A percentile compares a stretch with the other conserved stretches of the same genome.
These are phyloP conservation scores for Apodemia hepburni DNA, from an alignment of 2,888 invertebrate genomes.

Conservation along the genomic window DNA sequence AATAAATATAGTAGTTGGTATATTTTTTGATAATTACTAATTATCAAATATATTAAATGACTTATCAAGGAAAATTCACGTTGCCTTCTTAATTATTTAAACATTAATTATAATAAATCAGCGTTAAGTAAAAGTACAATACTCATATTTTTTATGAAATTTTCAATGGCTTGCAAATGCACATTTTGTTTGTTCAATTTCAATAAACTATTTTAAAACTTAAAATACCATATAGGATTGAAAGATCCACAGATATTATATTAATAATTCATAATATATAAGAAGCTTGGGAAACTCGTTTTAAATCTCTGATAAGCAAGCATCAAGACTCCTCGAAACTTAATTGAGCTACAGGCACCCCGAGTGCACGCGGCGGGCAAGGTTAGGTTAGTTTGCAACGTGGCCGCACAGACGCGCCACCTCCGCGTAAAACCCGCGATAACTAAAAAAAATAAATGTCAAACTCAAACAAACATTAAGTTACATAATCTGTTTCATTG, in stretches of 20 bases:
- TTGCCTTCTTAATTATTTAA: too few relatives aligned
- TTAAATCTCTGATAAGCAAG: slow-evolving; percentile 37
- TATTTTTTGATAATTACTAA: too few relatives aligned
- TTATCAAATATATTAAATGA: too few relatives aligned
- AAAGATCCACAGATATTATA: neutral
- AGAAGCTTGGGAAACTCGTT: slow-evolving; percentile 32
- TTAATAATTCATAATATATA: neutral
- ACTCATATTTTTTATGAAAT: too few relatives aligned
- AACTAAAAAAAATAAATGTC: slow-evolving; percentile 14
- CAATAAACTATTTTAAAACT: too few relatives aligned
- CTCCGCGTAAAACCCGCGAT: slow-evolving; percentile 41
- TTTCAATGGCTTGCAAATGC: too few relatives aligned
- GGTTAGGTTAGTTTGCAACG: slow-evolving; percentile 77
- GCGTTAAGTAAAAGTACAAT: too few relatives aligned
- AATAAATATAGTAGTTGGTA: too few relatives aligned
- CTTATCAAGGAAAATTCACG: too few relatives aligned
- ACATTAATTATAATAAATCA: too few relatives aligned
- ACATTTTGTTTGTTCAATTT: too few relatives aligned
- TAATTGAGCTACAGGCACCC: slow-evolving; percentile 49
- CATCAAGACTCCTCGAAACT: slow-evolving; percentile 53
- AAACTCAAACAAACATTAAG: neutral
- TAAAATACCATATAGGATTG: too few relatives aligned
- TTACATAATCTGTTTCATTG: neutral
- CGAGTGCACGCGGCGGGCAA: slow-evolving; percentile 53
- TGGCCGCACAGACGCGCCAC: slow-evolving; percentile 67